These are phyloP conservation scores for Craterocephalus amniculus DNA, from an alignment of 2,797 vertebrate genomes.

Conservation along the genomic window DNA sequence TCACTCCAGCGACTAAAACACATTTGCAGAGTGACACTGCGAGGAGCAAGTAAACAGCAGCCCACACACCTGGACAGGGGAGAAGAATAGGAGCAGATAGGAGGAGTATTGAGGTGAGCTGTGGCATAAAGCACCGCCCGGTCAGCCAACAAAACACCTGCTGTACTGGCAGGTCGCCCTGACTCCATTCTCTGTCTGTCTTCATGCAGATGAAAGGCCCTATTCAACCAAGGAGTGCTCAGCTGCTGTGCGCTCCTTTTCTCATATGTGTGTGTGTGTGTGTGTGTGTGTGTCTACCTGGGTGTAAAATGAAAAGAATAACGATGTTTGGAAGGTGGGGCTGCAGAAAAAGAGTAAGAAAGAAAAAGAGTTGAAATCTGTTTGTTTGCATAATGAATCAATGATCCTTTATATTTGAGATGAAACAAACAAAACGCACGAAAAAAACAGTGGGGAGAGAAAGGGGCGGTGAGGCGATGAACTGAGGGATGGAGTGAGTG, in stretches of 20 bases:
- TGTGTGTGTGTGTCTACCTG: slow-evolving; percentile 42
- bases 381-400: slow-evolving; percentile 71
- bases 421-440: too few relatives aligned
- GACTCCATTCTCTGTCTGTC: slow-evolving; percentile 70
- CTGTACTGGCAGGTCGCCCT: slow-evolving; percentile 72
- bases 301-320: slow-evolving; percentile 43
- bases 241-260: slow-evolving; percentile 66
- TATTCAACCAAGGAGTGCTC: slow-evolving; percentile 74
- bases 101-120: slow-evolving; percentile 47
- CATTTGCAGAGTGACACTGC: slow-evolving; percentile 49
- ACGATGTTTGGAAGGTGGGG: slow-evolving; percentile 43
- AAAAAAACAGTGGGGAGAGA: slow-evolving; percentile 18
- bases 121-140: slow-evolving; percentile 57
- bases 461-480: slow-evolving; percentile 51
- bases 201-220: slow-evolving; percentile 76
- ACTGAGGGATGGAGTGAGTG: slow-evolving; percentile 40
- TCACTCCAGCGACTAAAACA: slow-evolving; percentile 52
- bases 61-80: slow-evolving; percentile 74
- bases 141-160: slow-evolving; percentile 80
- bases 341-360: slow-evolving; percentile 37
- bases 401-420: slow-evolving; percentile 64
- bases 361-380: slow-evolving; percentile 55
- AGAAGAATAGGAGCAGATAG: slow-evolving; percentile 35
- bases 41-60: slow-evolving; percentile 59
- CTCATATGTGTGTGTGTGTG: slow-evolving; percentile 14